These are phyloP conservation scores for Linurgus olivaceus DNA, from an alignment of 2,797 vertebrate genomes.

Conservation along the genomic window DNA sequence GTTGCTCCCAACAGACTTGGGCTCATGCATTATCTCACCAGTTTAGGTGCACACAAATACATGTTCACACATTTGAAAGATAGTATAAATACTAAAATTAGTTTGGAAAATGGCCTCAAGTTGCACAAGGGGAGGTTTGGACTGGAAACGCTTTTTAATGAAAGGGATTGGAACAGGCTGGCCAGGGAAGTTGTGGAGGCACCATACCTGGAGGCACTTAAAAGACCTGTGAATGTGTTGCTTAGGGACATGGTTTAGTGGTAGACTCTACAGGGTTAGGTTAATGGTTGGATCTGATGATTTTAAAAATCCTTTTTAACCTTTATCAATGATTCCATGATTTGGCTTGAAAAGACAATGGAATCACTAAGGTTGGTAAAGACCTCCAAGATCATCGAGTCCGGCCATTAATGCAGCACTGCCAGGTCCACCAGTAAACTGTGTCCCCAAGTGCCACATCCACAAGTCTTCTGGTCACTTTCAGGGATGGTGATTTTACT, in stretches of 20 bases:
- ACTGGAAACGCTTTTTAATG: neutral
- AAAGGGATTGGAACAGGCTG: neutral
- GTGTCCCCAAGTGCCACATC: neutral
- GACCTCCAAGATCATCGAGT: neutral
- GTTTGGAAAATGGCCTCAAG: neutral
- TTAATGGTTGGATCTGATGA: neutral
- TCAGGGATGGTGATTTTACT: neutral
- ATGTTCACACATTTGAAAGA: neutral
- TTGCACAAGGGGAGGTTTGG: neutral
- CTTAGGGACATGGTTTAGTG: neutral
- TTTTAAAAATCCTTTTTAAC: neutral
- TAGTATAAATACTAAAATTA: neutral
- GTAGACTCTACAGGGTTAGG: neutral
- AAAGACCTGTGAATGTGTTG: neutral
- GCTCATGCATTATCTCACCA: neutral
- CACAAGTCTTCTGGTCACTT: neutral
- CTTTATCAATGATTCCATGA: neutral
- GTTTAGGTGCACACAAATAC: neutral
- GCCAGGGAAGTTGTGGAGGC: neutral
- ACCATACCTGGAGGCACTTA: neutral
- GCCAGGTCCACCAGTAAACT: neutral
- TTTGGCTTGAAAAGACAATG: neutral
- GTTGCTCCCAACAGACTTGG: neutral
- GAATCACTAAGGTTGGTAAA: neutral
- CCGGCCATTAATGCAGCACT: accelerated